Base-by-base conservation (phyloP, 2,113 vertebrate species). In the Menidia beryllina region DNA sequence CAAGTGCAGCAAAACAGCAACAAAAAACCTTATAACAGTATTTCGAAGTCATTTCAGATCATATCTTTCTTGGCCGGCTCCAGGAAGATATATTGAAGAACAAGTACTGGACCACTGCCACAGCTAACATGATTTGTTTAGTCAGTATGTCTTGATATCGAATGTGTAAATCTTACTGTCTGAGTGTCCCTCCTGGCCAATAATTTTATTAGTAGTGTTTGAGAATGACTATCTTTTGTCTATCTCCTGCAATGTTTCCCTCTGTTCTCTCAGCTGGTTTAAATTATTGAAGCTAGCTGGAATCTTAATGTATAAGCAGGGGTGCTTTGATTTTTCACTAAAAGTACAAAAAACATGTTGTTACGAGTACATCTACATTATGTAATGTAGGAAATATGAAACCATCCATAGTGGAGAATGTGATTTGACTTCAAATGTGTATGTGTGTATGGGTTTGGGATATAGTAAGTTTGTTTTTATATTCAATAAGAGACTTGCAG, bases 401-500 rank as follows among this genome's bases (percentile, higher is more conserved):
- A 24, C 36, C 1, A 19, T 26, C 47, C 23, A 25, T 54, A 27
- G 67, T 63, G 45, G 19, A 65, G 36, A 72, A 21, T 20, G 49
- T 21, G 23, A 26, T 73, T 60, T 70, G 30, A 60, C 30, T 62
- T 17, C 15, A 25, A 58, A 19, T 57, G 69, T 69, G 48, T 57
- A 65, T 69, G 48, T 59, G 60, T 41, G 58, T 23, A 19, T 48
- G 45, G 56, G 70, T 60, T 57, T 30, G 48, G 49, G 15, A n/a
- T 60, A 53, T 47, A 71, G 36, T 19, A 9, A 19, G 23, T 23
- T 3, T 38, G 38, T 56, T 62, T 82, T 75, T 71, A 60, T 77
- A 83, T 81, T 82, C 73, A 76, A 14, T 8, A 24, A 17, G 34
- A 67, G 43, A 36, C 56, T 64, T 21, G 88, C 81, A 80, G 77